Percentiles rank a stretch among this genome's conserved stretches.
Conservation (phyloP, 2,888 invertebrate genomes). For the Xylota segnis region DNA sequence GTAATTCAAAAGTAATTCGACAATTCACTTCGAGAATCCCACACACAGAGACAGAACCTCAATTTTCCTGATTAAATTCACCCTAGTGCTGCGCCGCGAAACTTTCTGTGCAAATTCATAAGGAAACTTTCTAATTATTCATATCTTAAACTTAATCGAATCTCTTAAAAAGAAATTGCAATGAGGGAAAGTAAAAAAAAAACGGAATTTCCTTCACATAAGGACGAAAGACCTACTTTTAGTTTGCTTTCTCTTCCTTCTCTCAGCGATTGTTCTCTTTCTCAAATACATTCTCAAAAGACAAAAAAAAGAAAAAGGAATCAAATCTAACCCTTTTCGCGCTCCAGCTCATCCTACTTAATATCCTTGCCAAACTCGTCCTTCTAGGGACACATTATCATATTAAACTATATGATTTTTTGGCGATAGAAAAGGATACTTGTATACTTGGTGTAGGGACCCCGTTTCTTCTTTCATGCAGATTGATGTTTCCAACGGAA, state of each 20-base stretch:
- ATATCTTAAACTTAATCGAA: slow-evolving; percentile 74
- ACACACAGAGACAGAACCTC: slow-evolving; percentile 29
- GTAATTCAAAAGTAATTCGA: slow-evolving; percentile 55
- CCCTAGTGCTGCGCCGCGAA: slow-evolving; percentile 18
- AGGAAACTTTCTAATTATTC: slow-evolving; percentile 75
- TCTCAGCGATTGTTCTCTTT: slow-evolving; percentile 66
- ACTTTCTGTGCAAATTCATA: slow-evolving; percentile 65
- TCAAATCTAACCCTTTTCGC: slow-evolving; percentile 69
- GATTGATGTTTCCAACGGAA: slow-evolving; percentile 65
- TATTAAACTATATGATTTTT: slow-evolving; percentile 74
- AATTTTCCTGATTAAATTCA: slow-evolving; percentile 72
- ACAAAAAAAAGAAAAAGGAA: slow-evolving; percentile 23
- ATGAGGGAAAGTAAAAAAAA: slow-evolving; percentile 1
- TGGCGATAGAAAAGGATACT: slow-evolving; percentile 75
- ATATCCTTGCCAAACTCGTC: slow-evolving; percentile 61
- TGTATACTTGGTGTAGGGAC: slow-evolving; percentile 43
- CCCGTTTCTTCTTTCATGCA: slow-evolving; percentile 36
- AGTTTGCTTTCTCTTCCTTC: slow-evolving; percentile 68
- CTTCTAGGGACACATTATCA: slow-evolving; percentile 73
- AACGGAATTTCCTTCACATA: slow-evolving; percentile 45
- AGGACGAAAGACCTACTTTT: slow-evolving; percentile 70
- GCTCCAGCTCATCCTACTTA: slow-evolving; percentile 48
- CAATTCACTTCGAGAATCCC: slow-evolving; percentile 43
- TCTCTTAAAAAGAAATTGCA: slow-evolving; percentile 71
- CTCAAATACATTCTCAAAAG: slow-evolving; percentile 31